Evolutionary conservation across 2,113 vertebrate genomes (phyloP).

Genomic region (Labrus mixtus): DNA sequence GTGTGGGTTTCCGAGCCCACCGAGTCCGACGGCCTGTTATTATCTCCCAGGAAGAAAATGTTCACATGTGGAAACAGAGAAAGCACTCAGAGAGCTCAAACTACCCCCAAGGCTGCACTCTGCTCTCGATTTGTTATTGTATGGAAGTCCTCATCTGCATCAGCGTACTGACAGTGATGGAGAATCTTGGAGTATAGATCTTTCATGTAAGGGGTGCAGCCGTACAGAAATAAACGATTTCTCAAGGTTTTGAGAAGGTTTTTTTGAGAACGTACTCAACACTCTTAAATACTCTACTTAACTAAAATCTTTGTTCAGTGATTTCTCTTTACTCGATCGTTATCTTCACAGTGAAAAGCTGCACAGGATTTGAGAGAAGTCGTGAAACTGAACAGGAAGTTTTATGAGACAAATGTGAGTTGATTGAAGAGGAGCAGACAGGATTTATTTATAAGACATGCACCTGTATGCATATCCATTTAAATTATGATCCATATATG

Average conservation of each 20-base stretch:
- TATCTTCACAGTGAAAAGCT: too few species aligned
- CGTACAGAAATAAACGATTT: background rate
- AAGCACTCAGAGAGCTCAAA: conserved; percentile 31
- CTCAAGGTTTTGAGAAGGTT: too few species aligned
- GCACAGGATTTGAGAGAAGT: too few species aligned
- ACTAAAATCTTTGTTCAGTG: too few species aligned
- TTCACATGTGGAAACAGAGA: conserved; percentile 27
- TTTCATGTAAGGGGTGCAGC: background rate
- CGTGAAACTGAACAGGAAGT: too few species aligned
- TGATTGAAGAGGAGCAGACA: too few species aligned
- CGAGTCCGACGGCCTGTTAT: conserved; percentile 19
- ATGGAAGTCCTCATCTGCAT: conserved; percentile 3
- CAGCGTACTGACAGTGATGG: background rate
- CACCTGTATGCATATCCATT: too few species aligned
- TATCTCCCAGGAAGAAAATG: conserved; percentile 33
- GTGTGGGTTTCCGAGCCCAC: conserved; percentile 41
- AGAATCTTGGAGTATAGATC: background rate
- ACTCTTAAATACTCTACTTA: too few species aligned
- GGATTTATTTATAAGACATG: too few species aligned
- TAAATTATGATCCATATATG: background rate
- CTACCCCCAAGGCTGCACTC: conserved; percentile 26
- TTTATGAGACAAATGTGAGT: too few species aligned
- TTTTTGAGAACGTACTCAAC: too few species aligned
- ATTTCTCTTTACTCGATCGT: too few species aligned
- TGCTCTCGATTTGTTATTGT: background rate